Conservation (phyloP, 2,113 vertebrate species). For the Chrysochloris asiatica region DNA sequence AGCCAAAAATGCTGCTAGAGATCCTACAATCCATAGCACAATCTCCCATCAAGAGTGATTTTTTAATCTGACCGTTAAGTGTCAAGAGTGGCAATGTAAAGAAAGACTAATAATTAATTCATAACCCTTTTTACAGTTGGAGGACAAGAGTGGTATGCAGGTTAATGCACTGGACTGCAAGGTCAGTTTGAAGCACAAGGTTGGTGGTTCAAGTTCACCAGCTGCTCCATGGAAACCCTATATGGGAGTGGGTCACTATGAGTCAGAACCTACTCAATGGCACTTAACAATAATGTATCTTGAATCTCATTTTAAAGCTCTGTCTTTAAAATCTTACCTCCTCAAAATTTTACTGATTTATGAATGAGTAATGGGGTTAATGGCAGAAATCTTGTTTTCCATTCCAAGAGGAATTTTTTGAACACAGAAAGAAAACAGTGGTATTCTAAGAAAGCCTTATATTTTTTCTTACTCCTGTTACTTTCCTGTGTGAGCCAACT, state of each 20-base stretch:
- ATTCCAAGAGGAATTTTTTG: background rate
- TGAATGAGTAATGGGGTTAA: background rate
- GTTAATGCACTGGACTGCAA: too few species aligned
- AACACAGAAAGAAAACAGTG: background rate
- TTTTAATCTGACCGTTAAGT: background rate
- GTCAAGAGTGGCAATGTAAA: background rate
- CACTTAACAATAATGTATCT: too few species aligned
- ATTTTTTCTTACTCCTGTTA: too few species aligned
- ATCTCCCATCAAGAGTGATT: background rate
- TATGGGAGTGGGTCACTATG: too few species aligned
- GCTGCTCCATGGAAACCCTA: too few species aligned
- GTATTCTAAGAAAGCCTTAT: background rate
- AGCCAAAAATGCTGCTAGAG: background rate
- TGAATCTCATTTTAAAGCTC: background rate
- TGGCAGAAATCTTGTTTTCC: background rate
- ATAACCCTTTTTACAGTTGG: background rate
- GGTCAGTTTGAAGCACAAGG: too few species aligned
- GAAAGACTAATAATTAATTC: background rate
- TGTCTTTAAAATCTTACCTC: background rate
- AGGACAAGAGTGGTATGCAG: slow-evolving; percentile 37
- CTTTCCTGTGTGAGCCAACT: too few species aligned
- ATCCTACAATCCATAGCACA: background rate
- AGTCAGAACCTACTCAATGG: too few species aligned
- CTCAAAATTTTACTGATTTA: background rate
- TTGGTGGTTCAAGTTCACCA: too few species aligned